Percentiles rank a stretch among this genome's conserved stretches.
Evolutionary conservation across 2,888 invertebrate genomes (phyloP).

Genomic region (Apamea anceps): DNA sequence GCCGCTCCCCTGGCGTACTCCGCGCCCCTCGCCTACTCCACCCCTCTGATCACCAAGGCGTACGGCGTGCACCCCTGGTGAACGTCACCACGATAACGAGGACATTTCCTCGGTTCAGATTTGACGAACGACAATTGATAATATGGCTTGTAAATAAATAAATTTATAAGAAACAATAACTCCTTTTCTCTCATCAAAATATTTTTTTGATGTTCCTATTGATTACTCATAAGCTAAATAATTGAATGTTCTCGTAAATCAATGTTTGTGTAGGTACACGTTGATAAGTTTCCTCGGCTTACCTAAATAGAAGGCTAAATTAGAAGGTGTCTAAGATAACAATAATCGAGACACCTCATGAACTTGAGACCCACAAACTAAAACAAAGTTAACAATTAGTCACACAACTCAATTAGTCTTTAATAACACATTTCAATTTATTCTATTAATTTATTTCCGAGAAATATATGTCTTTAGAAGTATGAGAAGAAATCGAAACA

Average conservation of each 20-base stretch:
- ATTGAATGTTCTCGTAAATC: not conserved
- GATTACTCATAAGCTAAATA: not conserved
- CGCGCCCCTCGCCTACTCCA: constrained; percentile 72
- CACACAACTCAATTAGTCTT: no score
- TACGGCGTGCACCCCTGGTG: constrained; percentile 84
- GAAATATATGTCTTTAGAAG: not conserved
- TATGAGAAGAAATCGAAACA: not conserved
- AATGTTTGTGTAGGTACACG: not conserved
- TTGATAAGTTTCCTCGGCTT: not conserved
- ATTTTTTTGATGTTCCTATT: not conserved
- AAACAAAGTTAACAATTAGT: constrained; percentile 1
- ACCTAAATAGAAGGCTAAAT: not conserved
- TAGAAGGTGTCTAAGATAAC: constrained; percentile 1
- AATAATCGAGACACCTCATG: constrained; percentile 7
- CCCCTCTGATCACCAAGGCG: constrained; percentile 78
- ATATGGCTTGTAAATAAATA: constrained; percentile 77
- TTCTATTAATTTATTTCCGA: not conserved
- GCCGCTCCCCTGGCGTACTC: constrained; percentile 75
- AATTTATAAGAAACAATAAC: constrained; percentile 27
- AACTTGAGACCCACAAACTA: constrained; percentile 6
- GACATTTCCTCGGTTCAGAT: constrained; percentile 77
- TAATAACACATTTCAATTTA: not conserved
- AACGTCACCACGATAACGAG: constrained; percentile 78
- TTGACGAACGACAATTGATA: constrained; percentile 74
- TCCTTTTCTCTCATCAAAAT: not conserved